These are phyloP conservation scores for Criorhina ranunculi DNA, from an alignment of 2,888 invertebrate genomes.

Conservation along the genomic window DNA sequence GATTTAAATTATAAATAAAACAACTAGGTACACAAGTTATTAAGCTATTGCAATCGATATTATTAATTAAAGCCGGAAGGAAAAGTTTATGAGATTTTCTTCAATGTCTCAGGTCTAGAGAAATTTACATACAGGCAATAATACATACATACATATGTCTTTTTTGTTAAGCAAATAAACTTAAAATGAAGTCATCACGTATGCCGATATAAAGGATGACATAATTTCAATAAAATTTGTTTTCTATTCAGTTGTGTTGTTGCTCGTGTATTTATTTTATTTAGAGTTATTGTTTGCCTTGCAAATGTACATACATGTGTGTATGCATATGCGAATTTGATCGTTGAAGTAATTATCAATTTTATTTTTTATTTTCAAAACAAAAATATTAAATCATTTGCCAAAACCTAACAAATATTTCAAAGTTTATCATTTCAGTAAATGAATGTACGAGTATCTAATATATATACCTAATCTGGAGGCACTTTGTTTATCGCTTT, in stretches of 20 bases:
- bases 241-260: slow-evolving; percentile 31
- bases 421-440: slow-evolving; percentile 1
- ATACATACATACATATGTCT: slow-evolving; percentile 11
- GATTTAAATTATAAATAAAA: too few species aligned
- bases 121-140: slow-evolving; percentile 21
- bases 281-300: slow-evolving; percentile 22
- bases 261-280: slow-evolving; percentile 17
- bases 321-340: too few species aligned
- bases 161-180: slow-evolving; percentile 26
- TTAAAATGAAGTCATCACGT: slow-evolving; percentile 63
- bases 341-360: slow-evolving; percentile 3
- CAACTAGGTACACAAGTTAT: too few species aligned
- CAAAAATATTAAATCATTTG: slow-evolving; percentile 1
- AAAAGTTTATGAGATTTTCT: slow-evolving; percentile 6
- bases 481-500: slow-evolving; percentile 4
- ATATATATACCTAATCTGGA: slow-evolving; percentile 17
- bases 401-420: background rate
- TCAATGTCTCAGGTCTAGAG: background rate
- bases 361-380: too few species aligned
- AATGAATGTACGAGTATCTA: background rate
- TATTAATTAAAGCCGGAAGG: slow-evolving; percentile 25
- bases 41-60: slow-evolving; percentile 4
- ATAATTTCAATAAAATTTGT: slow-evolving; percentile 65
- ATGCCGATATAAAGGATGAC: slow-evolving; percentile 54
- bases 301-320: background rate